Percentiles rank a stretch among this genome's conserved stretches.
phyloP scores from a whole-genome alignment of 2,113 vertebrate species.

The Ameiurus melas region DNA sequence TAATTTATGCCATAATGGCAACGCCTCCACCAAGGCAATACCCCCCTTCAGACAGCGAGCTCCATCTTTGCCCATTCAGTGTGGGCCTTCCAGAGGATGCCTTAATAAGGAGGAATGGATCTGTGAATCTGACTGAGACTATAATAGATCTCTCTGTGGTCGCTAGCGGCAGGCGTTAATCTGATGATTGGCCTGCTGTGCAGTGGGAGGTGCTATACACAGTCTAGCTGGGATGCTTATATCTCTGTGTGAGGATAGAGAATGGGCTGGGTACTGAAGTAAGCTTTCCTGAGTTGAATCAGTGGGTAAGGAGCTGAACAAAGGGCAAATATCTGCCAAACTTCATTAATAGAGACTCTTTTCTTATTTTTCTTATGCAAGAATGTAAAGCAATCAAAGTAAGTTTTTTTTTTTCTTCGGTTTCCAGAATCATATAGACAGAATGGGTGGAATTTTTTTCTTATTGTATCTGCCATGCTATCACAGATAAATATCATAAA shows the following conservation, averaged over 20 bases:
- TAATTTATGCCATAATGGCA: constrained; percentile 46
- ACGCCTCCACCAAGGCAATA: constrained; percentile 15
- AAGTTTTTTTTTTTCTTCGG: neutral
- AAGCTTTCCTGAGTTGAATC: constrained; percentile 15
- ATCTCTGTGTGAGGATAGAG: constrained; percentile 31
- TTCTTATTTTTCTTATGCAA: constrained; percentile 16
- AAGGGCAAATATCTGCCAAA: constrained; percentile 44
- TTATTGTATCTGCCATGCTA: neutral
- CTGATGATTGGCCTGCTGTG: constrained; percentile 50
- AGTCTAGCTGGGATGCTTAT: constrained; percentile 35
- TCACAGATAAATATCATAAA: neutral
- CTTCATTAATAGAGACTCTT: constrained; percentile 39
- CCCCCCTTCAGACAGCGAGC: neutral
- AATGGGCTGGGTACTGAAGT: constrained; percentile 6
- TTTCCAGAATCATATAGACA: neutral
- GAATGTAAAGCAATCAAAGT: neutral
- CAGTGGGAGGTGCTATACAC: constrained; percentile 50
- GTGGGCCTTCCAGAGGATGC: constrained; percentile 23
- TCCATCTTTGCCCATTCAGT: constrained; percentile 11
- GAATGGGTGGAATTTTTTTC: neutral
- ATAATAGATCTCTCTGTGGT: constrained; percentile 44
- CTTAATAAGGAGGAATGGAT: constrained; percentile 39
- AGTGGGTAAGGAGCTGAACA: constrained; percentile 11
- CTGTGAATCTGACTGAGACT: constrained; percentile 31
- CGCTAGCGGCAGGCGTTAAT: constrained; percentile 43